phyloP scores from a whole-genome alignment of 2,888 invertebrate species.

The Andrena bicolor region DNA sequence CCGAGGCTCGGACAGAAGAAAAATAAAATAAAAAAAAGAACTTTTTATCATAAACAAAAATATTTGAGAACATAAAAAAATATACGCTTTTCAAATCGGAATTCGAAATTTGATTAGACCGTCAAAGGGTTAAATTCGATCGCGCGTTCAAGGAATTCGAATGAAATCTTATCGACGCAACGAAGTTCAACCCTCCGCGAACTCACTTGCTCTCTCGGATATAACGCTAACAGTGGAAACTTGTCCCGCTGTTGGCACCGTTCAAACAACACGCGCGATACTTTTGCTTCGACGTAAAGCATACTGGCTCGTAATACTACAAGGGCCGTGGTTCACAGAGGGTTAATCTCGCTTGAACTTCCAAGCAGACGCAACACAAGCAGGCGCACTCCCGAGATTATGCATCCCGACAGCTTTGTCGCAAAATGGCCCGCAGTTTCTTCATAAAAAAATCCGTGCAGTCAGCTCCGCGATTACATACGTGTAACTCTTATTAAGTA shows the following conservation, averaged over 20 bases:
- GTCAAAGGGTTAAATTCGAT: constrained; percentile 5
- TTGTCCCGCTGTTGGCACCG: background rate
- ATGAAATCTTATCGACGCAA: constrained; percentile 28
- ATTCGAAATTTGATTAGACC: too few species aligned
- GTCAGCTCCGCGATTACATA: background rate
- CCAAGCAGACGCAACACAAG: constrained; percentile 41
- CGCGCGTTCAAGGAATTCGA: constrained; percentile 11
- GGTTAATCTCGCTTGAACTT: constrained; percentile 33
- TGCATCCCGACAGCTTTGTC: constrained; percentile 38
- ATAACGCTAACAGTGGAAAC: background rate
- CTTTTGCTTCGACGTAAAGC: background rate
- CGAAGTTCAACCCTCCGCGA: constrained; percentile 41
- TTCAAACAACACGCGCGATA: constrained; percentile 2
- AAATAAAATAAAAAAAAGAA: too few species aligned
- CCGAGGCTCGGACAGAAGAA: too few species aligned
- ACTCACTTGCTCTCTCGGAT: background rate
- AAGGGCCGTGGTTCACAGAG: constrained; percentile 24
- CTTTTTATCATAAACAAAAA: too few species aligned
- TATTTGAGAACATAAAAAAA: too few species aligned
- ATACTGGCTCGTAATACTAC: constrained; percentile 42
- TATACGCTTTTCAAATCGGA: too few species aligned
- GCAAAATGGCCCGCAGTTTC: constrained; percentile 52
- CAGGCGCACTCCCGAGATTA: constrained; percentile 37
- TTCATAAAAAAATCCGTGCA: background rate
- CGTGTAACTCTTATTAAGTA: background rate